Evolutionary conservation across 2,113 vertebrate genomes (phyloP), one percentile per base, ranked within the genome.

Genomic region (Dasyprocta punctata): DNA sequence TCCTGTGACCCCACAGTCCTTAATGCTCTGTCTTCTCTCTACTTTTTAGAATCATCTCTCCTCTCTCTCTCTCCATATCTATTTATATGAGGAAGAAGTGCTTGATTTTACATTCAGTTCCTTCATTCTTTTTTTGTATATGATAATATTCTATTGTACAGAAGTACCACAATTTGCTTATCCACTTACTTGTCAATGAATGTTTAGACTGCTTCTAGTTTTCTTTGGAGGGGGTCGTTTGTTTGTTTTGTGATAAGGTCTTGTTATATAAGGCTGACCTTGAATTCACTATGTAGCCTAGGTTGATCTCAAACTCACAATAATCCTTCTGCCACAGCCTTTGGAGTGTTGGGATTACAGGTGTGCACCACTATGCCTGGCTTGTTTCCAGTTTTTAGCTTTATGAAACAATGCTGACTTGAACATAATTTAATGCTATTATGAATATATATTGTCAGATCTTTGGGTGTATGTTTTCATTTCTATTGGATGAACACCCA

Each of bases 391-490:
- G 7, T 56, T 67, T 67, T 56, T 61, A 41, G 49, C 80, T 97
- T 94, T 86, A 38, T 85, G 89, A 88, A 90, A 77, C 36, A n/a
- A 56, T 88, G 56, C 54, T 92, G 28, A 84, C 93, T 97, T 97
- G 85, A 96, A 97, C 47, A 26, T n/a, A 44, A 82, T 81, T 97
- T 92, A 92, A 67, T 60, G 19, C 83, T 94, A 77, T 60, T 91
- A 9, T 94, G 58, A 93, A 77, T 71, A 41, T 52, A 26, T 13
- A 60, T 52, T 28, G 22, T 92, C 78, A 95, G 63, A 41, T 88
- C 86, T 97, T 77, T 87, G 44, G 81, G 41, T 38, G 10, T 47
- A 22, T 80, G 88, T 97, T 97, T 92, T 97, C 75, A 81, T 94
- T 87, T 92, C 61, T 95, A 14, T 81, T 52, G 82, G 49, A 41